Evolutionary conservation across 2,888 invertebrate genomes (phyloP), one percentile per base, ranked within the genome.

Genomic region (Chalcis sispes): DNA sequence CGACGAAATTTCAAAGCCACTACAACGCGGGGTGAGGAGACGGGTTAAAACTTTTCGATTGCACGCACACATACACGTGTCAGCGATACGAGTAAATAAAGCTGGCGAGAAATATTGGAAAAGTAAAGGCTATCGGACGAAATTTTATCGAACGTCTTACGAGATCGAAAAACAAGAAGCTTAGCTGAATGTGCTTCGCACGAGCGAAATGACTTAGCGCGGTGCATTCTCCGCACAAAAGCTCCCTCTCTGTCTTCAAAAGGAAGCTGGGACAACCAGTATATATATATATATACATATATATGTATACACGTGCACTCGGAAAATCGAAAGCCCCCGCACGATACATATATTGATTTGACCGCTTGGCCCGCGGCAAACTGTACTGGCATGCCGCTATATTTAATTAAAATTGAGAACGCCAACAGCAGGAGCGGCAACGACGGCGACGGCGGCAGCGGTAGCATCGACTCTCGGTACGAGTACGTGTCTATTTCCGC

Each of bases 361-460:
- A 8, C 32, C 29, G 32, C 15, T 32, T 20, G n/a, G 46, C 15
- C 15, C 13, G 15, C 46, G 5, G 46, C 46, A 50, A 42, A 42
- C 42, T 42, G 42, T 36, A 42, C 15, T 42, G 42, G 2, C 15
- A 7, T 36, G 5, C 13, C 32, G 36, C 50, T 56, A 36, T 56
- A 66, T 75, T 71, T 58, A 71, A 75, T 71, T 71, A 75, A 75
- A 75, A 70, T 64, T n/a, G n/a, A n/a, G n/a, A n/a, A n/a, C n/a
- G n/a, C n/a, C n/a, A n/a, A n/a, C n/a, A n/a, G n/a, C n/a, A n/a
- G n/a, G n/a, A n/a, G n/a, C n/a, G n/a, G n/a, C n/a, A n/a, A n/a
- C n/a, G n/a, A n/a, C n/a, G n/a, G n/a, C n/a, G n/a, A n/a, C 48
- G 46, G 25, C 40, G 8, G n/a, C 61, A 42, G 15, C n/a, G 10